Base-by-base conservation (phyloP, 2,113 vertebrate species). In the Tragelaphus strepsiceros region DNA sequence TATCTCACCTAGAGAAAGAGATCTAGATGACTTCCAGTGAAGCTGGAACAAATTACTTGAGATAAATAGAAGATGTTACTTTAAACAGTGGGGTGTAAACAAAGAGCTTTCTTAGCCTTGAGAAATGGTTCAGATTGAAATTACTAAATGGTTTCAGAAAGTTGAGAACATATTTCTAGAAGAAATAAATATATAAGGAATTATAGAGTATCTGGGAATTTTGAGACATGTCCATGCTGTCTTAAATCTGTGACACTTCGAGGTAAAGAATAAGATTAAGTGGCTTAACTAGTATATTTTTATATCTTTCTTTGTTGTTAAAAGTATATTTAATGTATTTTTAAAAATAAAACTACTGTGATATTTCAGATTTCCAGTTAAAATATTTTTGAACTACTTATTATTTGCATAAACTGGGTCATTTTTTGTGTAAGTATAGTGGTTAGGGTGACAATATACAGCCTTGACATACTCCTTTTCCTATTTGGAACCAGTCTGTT, bases 191-290 rank as follows among this genome's bases (percentile, higher is more conserved):
- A 3, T 58, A 58, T 94, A 43, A 88, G 67, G 83, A 30, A 90
- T 96, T 87, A 39, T 54, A 22, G 51, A 26, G 22, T 92, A 86
- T 85, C 35, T 87, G 43, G n/a, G 71, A 88, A 83, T 83, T 82
- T 87, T 90, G 26, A 92, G 56, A 84, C 7, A 35, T 84, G 71
- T 59, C 30, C 1, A 9, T 82, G 58, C 78, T 22, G 24, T 96
- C 62, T 54, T 56, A 94, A 80, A 94, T 96, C 30, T 92, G 6
- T 94, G 58, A 95, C 43, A 83, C 56, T 56, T 51, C 39, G 16
- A 97, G 58, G 64, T 85, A 92, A 94, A 94, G 71, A 94, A n/a
- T 92, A 90, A 86, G 86, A 78, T 94, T 54, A 83, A 91, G 5
- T 90, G 46, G 53, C 46, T 91, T 95, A 83, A 19, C 7, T 88